Evolutionary conservation across 2,797 vertebrate species (phyloP), one percentile per base, ranked within the genome.

Genomic region (Lepus oiostolus): DNA sequence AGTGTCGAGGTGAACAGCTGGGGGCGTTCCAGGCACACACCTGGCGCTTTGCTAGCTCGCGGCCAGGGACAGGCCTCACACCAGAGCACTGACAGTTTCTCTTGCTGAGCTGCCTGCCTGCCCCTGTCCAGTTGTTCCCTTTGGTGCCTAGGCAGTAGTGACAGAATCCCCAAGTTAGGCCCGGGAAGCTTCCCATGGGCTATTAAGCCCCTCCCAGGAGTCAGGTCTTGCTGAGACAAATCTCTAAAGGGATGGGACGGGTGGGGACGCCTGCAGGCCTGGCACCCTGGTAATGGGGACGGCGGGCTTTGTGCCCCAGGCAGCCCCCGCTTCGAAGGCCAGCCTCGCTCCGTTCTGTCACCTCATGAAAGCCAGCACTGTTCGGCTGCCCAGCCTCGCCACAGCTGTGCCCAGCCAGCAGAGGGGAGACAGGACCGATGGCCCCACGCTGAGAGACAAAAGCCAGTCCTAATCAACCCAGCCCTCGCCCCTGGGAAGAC

Each of bases 331-430:
- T 90, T 68, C 84, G 42, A 12, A 95, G 81, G 42, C 85, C 38
- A 86, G 89, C 90, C 90, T 89, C 81, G 77, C n/a, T 80, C 88
- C 83, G 85, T 76, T 75, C 93, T 95, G 68, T 70, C 42, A 24
- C n/a, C 32, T 81, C 76, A 94, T 97, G 97, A 97, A 97, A 97
- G 97, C 97, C 63, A 65, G 77, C 96, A 96, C 96, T 97, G 97
- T 97, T 96, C 80, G 30, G 50, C 88, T 92, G 93, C 92, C 95
- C 93, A 63, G 2, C 84, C 96, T 96, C 65, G 30, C 86, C 91
- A 91, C 97, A 97, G 97, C 97, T 97, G 97, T 85, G 91, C 47
- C 86, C 80, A 30, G 96, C 88, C 95, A 95, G 95, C 96, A 90
- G 77, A 84, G 81, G 94, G 94, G 97, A 97, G 97, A 97, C 97